phyloP scores from a whole-genome alignment of 2,888 invertebrate genomes.

The Drosophila percnosoma region DNA sequence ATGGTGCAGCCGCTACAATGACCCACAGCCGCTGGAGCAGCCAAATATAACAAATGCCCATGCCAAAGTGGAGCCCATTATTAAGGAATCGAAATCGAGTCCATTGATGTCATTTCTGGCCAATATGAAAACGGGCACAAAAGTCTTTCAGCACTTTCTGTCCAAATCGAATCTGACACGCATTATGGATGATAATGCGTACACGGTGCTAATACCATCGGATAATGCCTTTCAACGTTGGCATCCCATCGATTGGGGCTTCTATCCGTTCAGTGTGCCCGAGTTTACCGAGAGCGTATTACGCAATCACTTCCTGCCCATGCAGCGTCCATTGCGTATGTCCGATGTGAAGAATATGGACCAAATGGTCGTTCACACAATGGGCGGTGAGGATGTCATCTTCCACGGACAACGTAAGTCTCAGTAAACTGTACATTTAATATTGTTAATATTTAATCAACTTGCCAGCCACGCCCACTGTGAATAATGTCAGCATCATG shows the following conservation, averaged over 20 bases:
- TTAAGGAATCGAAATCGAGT: slow-evolving; percentile 83
- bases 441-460: slow-evolving; percentile 29
- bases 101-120: slow-evolving; percentile 86
- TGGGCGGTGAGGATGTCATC: slow-evolving; percentile 87
- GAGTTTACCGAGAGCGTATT: slow-evolving; percentile 88
- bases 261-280: slow-evolving; percentile 89
- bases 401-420: slow-evolving; percentile 87
- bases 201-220: slow-evolving; percentile 88
- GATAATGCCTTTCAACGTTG: slow-evolving; percentile 89
- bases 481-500: slow-evolving; percentile 87
- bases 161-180: slow-evolving; percentile 87
- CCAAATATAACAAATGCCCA: slow-evolving; percentile 82
- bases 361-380: slow-evolving; percentile 86
- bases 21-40: slow-evolving; percentile 84
- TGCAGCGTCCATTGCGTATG: slow-evolving; percentile 86
- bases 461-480: slow-evolving; percentile 85
- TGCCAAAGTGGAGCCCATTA: slow-evolving; percentile 83
- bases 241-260: slow-evolving; percentile 90
- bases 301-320: slow-evolving; percentile 87
- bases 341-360: slow-evolving; percentile 86
- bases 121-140: slow-evolving; percentile 87
- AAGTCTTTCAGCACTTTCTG: slow-evolving; percentile 88
- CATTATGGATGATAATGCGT: slow-evolving; percentile 86
- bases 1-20: slow-evolving; percentile 82
- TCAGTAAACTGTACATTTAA: background rate